Evolutionary conservation across 2,888 invertebrate species (phyloP), one percentile per base, ranked within the genome.

Genomic region (Aradus depressus): DNA sequence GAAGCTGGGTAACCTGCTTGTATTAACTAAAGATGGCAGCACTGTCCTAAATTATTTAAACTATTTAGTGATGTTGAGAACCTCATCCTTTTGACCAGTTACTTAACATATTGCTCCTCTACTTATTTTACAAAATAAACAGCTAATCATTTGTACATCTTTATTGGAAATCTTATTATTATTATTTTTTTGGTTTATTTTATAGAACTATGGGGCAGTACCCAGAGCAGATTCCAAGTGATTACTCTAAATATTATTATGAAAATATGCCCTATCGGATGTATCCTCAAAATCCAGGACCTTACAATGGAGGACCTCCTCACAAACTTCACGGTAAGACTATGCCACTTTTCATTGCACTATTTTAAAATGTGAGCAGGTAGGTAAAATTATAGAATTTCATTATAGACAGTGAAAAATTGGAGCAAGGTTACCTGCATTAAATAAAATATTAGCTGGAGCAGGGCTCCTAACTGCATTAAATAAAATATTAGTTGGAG

Each of bases 251-350:
- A 28, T 58, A 58, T 42, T 58, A 59, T 25, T 55, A 54, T 22
- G 58, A 58, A 16, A 56, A 56, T 31, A 31, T 42, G 35, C 50
- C 44, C 16, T 55, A 54, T 44, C 50, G 54, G 43, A 52, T 52
- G 44, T 26, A 49, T 5, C 55, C 52, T 16, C 57, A 53, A 47
- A 49, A 31, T 12, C 54, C 51, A 25, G 10, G 43, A 3, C 52
- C 34, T 6, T 51, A 50, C 25, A 50, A 26, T 45, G 58, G 60
- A 58, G 57, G 51, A 23, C 32, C 44, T n/a, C 16, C 52, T 25
- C 58, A 55, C 26, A 58, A 57, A 47, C 45, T 47, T 12, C 57
- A 59, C 38, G 56, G 59, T 58, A 49, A 45, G 43, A 12, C 6
- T 12, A 12, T 23, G 19, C n/a, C 4, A 32, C n/a, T 34, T 1